phyloP scores from a whole-genome alignment of 2,113 vertebrate species.

The Oenanthe oenanthe region DNA sequence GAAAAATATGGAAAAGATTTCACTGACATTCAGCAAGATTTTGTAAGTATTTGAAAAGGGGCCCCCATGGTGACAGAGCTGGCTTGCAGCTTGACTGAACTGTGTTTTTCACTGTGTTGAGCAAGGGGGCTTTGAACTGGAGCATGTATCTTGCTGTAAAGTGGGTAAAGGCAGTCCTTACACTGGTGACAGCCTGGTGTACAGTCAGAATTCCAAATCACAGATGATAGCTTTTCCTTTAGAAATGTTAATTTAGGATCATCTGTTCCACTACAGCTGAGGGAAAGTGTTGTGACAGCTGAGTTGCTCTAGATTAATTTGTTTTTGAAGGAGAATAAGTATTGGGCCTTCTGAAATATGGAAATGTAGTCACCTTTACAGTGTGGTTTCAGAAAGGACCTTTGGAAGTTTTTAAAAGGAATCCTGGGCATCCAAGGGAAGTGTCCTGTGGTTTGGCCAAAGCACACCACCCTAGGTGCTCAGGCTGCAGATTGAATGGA shows the following conservation, averaged over 20 bases:
- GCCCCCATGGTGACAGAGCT: neutral
- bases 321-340: neutral
- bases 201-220: constrained; percentile 1
- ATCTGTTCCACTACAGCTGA: neutral
- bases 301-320: neutral
- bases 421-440: neutral
- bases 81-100: neutral
- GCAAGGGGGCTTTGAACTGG: neutral
- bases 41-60: constrained; percentile 81
- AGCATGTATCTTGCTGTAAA: neutral
- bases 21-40: constrained; percentile 98
- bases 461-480: neutral
- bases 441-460: neutral
- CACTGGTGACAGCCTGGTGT: neutral
- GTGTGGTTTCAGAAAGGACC: neutral
- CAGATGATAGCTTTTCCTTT: neutral
- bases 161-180: neutral
- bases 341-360: neutral
- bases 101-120: neutral
- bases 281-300: neutral
- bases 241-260: neutral
- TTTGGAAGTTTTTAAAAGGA: neutral
- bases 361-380: neutral
- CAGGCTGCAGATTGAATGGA: neutral
- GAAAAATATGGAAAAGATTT: constrained; percentile 99